Evolutionary conservation across 1,140 invertebrate species (phyloP).

Genomic region (Drosophila equinoxialis): DNA sequence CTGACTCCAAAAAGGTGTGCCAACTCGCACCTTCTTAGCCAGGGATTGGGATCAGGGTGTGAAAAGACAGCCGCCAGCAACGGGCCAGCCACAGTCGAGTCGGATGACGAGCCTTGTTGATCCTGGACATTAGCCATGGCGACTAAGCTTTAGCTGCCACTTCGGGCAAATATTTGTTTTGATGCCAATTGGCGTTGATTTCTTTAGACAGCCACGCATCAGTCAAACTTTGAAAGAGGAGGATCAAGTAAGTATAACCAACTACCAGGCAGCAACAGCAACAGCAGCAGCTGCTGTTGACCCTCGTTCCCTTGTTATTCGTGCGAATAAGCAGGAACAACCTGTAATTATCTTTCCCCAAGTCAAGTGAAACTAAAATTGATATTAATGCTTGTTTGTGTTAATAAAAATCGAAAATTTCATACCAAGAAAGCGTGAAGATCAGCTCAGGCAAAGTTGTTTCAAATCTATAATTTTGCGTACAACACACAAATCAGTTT

Average conservation of each 20-base stretch:
- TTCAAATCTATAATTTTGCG: constrained; percentile 4
- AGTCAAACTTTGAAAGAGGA: constrained; percentile 24
- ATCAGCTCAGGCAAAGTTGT: background rate
- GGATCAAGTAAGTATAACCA: constrained; percentile 7
- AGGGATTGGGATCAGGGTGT: constrained; percentile 49
- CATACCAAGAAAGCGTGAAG: constrained; percentile 12
- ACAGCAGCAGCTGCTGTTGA: constrained; percentile 50
- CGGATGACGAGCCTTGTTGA: constrained; percentile 23
- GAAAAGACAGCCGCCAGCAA: constrained; percentile 55
- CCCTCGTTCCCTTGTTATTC: constrained; percentile 14
- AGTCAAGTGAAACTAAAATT: constrained; percentile 63
- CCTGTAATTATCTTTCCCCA: constrained; percentile 57
- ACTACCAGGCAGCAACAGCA: constrained; percentile 12
- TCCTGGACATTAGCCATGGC: constrained; percentile 68
- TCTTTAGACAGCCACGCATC: constrained; percentile 63
- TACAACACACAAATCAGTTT: background rate
- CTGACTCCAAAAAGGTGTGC: constrained; percentile 61
- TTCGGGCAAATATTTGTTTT: constrained; percentile 80
- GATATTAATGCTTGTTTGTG: constrained; percentile 78
- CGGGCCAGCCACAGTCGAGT: constrained; percentile 5
- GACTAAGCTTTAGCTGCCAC: constrained; percentile 60
- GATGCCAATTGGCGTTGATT: constrained; percentile 78
- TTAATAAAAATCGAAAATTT: constrained; percentile 64
- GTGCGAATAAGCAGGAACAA: constrained; percentile 14
- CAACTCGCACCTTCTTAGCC: constrained; percentile 60